Base-by-base conservation (phyloP, 2,113 vertebrate species). In the Ginglymostoma cirratum region DNA sequence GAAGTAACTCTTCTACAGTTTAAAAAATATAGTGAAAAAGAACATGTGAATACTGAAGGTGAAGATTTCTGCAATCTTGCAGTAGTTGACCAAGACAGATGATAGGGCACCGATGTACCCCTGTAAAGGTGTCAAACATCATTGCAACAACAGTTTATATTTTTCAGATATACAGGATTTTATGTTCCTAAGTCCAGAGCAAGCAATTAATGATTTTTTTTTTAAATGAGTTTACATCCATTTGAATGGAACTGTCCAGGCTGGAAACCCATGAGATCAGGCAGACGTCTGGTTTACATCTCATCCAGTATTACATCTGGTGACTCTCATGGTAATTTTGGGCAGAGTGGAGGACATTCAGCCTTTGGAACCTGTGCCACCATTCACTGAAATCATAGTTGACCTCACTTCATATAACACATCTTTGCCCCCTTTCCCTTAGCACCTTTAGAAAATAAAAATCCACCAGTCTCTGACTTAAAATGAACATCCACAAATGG, bases 1-100 rank as follows among this genome's bases (percentile, higher is more conserved):
- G n/a, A 96, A 96, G n/a, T 38, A n/a, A 93, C n/a, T 23, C 89
- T 38, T 38, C 0, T 21, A 7, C 38, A 61, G 17, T n/a, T 76
- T 27, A 24, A 24, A 70, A 70, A 70, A 21, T 17, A 34, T 19
- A 52, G 48, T 12, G 85, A 30, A 34, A 15, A 30, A 2, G 10
- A 5, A 3, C 48, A 27, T 34, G 24, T 2, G 61, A 34, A 30
- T 61, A 30, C 30, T 17, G 3, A 30, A 45, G 4, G 38, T 38
- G 38, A 83, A 83, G 87, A 14, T 61, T 48, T 90, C 27, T 61
- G 27, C 12, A 30, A 65, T 12, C 3, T 42, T 45, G 7, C 83
- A 45, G 83, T 85, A 4, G 21, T 19, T 48, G 1, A 21, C 42
- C 38, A 3, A 38, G 21, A 6, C 83, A 85, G 42, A 23, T 85